phyloP scores from a whole-genome alignment of 1,140 invertebrate genomes.

The Lysiphlebus fabarum region DNA sequence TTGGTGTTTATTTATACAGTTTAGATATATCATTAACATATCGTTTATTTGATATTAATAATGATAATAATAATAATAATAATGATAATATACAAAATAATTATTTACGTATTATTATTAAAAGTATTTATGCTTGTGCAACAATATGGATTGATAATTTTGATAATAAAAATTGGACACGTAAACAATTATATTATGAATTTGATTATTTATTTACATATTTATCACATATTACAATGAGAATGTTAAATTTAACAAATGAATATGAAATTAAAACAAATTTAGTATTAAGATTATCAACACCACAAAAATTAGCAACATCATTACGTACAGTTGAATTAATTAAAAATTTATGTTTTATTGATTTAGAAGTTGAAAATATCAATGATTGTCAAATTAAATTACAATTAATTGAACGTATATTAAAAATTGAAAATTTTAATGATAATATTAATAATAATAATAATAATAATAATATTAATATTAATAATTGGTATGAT shows the following conservation, averaged over 20 bases:
- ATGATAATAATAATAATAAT: constrained; percentile 9
- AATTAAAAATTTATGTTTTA: constrained; percentile 41
- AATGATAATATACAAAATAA: background rate
- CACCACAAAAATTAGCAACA: constrained; percentile 38
- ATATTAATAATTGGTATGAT: background rate
- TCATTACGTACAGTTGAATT: constrained; percentile 38
- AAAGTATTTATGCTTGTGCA: constrained; percentile 19
- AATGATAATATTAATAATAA: constrained; percentile 26
- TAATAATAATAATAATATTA: background rate
- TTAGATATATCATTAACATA: constrained; percentile 19
- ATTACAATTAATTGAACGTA: constrained; percentile 42
- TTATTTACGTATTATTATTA: constrained; percentile 11
- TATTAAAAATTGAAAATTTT: constrained; percentile 40
- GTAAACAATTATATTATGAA: constrained; percentile 25
- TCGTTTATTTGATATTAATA: background rate
- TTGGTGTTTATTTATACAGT: constrained; percentile 13
- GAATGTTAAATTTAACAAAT: constrained; percentile 40
- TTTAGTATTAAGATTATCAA: constrained; percentile 33
- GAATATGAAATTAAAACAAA: constrained; percentile 40
- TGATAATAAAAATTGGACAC: background rate
- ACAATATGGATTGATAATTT: constrained; percentile 13
- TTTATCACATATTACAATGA: constrained; percentile 28
- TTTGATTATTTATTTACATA: constrained; percentile 33
- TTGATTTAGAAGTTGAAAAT: constrained; percentile 39
- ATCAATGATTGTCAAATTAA: constrained; percentile 44